Conservation (phyloP, 2,797 vertebrate species). For the Pyrrhura leucotis region DNA sequence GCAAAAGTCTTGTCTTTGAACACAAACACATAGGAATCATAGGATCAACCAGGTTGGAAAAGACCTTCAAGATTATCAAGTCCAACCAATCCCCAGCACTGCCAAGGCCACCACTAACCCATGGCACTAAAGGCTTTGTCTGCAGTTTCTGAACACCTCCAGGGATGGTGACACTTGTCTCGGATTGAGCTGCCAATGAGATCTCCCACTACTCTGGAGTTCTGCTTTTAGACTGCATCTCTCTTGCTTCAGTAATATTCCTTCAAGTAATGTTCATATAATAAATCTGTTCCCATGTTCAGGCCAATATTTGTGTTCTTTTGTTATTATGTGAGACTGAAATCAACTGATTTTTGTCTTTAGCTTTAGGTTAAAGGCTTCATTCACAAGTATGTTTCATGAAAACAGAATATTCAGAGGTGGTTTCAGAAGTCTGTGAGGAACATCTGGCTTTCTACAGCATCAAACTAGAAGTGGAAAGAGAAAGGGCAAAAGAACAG, state of each 20-base stretch:
- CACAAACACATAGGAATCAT: neutral
- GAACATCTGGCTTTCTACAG: neutral
- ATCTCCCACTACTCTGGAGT: no score
- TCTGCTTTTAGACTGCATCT: neutral
- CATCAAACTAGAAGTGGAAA: neutral
- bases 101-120: no score
- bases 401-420: neutral
- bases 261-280: neutral
- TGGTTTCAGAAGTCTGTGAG: constrained; percentile 9
- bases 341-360: neutral
- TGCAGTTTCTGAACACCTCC: no score
- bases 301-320: neutral
- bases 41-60: no score
- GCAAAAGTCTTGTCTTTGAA: neutral
- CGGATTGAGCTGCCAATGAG: no score
- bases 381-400: neutral
- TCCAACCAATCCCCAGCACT: no score
- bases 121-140: no score
- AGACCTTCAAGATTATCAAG: no score
- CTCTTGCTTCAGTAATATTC: neutral
- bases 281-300: neutral
- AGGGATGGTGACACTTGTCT: no score
- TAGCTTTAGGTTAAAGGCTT: constrained; percentile 20
- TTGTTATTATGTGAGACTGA: neutral
- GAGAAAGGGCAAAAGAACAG: neutral